Base-by-base conservation (phyloP, 2,113 vertebrate genomes). In the Pangasianodon hypophthalmus region DNA sequence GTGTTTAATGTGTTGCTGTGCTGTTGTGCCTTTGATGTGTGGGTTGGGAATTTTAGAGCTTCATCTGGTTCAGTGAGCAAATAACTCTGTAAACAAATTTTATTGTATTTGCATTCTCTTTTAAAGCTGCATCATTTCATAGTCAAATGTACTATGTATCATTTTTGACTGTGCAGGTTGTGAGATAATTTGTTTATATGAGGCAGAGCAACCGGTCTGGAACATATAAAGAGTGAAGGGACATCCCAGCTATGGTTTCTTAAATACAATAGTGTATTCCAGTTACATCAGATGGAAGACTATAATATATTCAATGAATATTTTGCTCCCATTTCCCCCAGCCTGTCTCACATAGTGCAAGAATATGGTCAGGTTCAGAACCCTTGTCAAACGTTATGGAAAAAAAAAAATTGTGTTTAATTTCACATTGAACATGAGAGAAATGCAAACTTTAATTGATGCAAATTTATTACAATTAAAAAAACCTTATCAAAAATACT, bases 61-160 rank as follows among this genome's bases (percentile, higher is more conserved):
- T 64, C 79, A 37, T 88, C 75, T 86, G 82, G 60, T 64, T 80
- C 58, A 82, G 19, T 82, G 87, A 91, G 82, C 54, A 54, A 86
- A 88, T 82, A 67, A 67, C 83, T 87, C 85, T 24, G 58, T 89
- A 82, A 86, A 69, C 88, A 64, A 10, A 75, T 91, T 87, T 87
- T 91, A 89, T 91, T 91, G 88, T 83, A 71, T 91, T 88, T 89
- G 88, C 88, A 82, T 64, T 84, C 87, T 84, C 26, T 48, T 88
- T 87, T 87, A 87, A 91, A 60, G 86, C 58, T 69, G 80, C 60
- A 87, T 84, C 87, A 89, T 91, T 89, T 91, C 80, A 87, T 87
- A 89, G 80, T 87, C 56, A 87, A 50, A 83, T 82, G 79, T 32
- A 32, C 50, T 67, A 82, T 89, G 84, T 86, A 88, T 87, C 85